Conservation (phyloP, 2,888 invertebrate species). For the Acanthococcus lagerstroemiae region DNA sequence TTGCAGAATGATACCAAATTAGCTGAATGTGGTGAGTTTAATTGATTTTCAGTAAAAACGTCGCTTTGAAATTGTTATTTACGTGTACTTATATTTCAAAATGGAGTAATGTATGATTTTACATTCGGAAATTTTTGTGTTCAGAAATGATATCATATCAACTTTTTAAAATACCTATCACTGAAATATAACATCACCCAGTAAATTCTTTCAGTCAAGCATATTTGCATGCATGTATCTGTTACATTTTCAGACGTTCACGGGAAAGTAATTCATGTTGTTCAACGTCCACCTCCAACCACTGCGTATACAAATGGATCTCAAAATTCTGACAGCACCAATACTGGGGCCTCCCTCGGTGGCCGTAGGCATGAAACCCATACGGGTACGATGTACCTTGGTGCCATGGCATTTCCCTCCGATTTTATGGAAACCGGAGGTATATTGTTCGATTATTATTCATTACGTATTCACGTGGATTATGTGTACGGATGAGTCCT, state of each 20-base stretch:
- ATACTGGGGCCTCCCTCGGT: constrained; percentile 29
- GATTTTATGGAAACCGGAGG: constrained; percentile 39
- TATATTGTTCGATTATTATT: constrained; percentile 9
- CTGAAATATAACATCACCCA: not conserved
- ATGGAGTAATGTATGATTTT: too few species aligned
- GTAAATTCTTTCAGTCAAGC: not conserved
- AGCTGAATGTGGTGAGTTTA: constrained; percentile 64
- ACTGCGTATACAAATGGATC: constrained; percentile 34
- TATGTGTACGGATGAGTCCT: too few species aligned
- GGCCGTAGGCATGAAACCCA: constrained; percentile 28
- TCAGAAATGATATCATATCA: too few species aligned
- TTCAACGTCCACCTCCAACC: constrained; percentile 72
- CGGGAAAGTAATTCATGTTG: constrained; percentile 87
- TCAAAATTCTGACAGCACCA: constrained; percentile 37
- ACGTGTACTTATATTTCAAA: too few species aligned
- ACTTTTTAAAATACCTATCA: constrained; percentile 1
- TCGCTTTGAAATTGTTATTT: not conserved
- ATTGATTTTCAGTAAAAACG: not conserved
- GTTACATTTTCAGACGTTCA: constrained; percentile 62
- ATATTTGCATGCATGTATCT: too few species aligned
- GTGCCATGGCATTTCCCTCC: constrained; percentile 50
- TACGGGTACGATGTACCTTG: constrained; percentile 45
- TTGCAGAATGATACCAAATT: constrained; percentile 78
- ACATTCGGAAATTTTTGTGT: too few species aligned
- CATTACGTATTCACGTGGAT: too few species aligned